A percentile compares a stretch with the other conserved stretches of the same genome.
These are phyloP conservation scores for Chymomyza fuscimana DNA, from an alignment of 2,888 invertebrate species.

Conservation along the genomic window DNA sequence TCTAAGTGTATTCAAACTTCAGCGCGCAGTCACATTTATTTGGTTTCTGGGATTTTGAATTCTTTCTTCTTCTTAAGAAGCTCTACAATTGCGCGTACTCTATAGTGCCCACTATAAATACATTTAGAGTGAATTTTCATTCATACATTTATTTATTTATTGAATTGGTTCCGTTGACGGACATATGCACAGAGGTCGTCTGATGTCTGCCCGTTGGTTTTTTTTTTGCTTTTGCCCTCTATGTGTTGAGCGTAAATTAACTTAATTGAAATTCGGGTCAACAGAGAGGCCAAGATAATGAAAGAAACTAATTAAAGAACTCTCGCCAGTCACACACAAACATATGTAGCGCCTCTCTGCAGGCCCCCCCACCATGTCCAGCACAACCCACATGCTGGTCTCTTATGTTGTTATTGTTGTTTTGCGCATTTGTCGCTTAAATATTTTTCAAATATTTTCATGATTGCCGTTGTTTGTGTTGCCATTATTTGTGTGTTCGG, in stretches of 20 bases:
- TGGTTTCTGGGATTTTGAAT: not conserved
- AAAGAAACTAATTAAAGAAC: conserved; percentile 79
- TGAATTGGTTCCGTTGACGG: conserved; percentile 52
- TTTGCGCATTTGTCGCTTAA: conserved; percentile 52
- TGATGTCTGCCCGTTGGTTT: conserved; percentile 24
- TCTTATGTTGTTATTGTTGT: conserved; percentile 30
- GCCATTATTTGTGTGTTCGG: conserved; percentile 40
- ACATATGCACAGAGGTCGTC: conserved; percentile 23
- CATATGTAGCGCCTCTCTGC: not conserved
- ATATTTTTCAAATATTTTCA: conserved; percentile 70
- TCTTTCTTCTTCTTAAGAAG: conserved; percentile 1
- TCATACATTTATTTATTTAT: conserved; percentile 37
- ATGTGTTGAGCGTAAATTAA: conserved; percentile 73
- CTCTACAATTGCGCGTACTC: not conserved
- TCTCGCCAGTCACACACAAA: conserved; percentile 30
- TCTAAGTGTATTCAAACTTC: not conserved
- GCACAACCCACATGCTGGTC: conserved; percentile 51
- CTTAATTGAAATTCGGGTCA: conserved; percentile 81
- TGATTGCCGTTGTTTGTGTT: conserved; percentile 42
- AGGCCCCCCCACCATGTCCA: conserved; percentile 6
- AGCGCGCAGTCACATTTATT: not conserved
- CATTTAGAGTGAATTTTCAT: conserved; percentile 36
- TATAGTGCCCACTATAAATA: not conserved
- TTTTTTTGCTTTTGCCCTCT: conserved; percentile 17
- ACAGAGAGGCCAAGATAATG: conserved; percentile 80